Base-by-base conservation (phyloP, 2,888 invertebrate genomes). In the Tortrix viridana region DNA sequence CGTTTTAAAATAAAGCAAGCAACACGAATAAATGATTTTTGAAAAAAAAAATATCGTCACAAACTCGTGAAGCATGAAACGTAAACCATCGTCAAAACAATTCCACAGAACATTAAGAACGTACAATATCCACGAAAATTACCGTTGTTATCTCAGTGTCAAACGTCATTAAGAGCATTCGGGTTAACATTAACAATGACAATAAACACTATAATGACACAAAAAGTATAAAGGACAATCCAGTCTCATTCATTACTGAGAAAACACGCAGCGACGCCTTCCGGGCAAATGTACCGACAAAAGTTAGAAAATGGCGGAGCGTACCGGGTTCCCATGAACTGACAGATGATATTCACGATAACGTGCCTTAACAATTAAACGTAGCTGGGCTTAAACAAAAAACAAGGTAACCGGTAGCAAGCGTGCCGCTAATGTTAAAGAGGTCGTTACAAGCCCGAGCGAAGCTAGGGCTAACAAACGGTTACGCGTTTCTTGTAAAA, bases 401-500 rank as follows among this genome's bases (percentile, higher is more conserved):
- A 86, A 82, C 71, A 75, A 74, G 74, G 72, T 68, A 85, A 88
- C 89, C 89, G 86, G 90, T 90, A 91, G 90, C 90, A 81, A 78
- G 84, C 88, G 86, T 88, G 89, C 84, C 76, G 79, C 80, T 87
- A 86, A 88, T 89, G 84, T 83, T 86, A 88, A 88, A 80, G 74
- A 82, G 85, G 83, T 80, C 72, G 81, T 82, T 80, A 80, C 71
- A 73, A 52, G 50, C 49, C 58, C 73, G 65, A 67, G 70, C 74
- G 69, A 74, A 71, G 72, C 74, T 71, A 73, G 74, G 74, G 73
- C 80, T 82, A 84, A 87, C 86, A 85, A 86, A 87, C 82, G 81
- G 84, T 84, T 86, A 84, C 84, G 82, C 81, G 84, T 85, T 88
- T 77, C 86, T 81, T 81, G 84, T 90, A 85, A 86, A 90, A 90